Evolutionary conservation across 2,888 invertebrate species (phyloP), one percentile per base, ranked within the genome.

Genomic region (Aleiodes leptofemur): DNA sequence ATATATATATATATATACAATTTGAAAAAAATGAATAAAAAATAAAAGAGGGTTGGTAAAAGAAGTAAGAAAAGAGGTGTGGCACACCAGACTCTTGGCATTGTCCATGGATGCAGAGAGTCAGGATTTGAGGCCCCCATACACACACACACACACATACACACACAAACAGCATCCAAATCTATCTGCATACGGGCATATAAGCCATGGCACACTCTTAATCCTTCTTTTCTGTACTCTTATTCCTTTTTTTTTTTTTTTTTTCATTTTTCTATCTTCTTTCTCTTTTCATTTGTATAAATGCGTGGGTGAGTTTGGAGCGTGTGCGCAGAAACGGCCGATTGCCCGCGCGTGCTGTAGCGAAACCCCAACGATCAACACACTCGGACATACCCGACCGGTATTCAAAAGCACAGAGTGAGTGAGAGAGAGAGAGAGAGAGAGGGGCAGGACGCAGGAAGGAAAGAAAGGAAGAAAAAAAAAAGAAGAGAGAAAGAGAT

Each of bases 31-130:
- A 48, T 59, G 69, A 48, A n/a, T n/a, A n/a, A n/a, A n/a, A n/a
- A n/a, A n/a, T n/a, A n/a, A n/a, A 48, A 14, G 48, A 64, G 66
- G 55, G 70, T 56, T 71, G 56, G 66, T 71, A 66, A 66, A 85
- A 82, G 83, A 84, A 84, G 84, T 64, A 56, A 86, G 86, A 85
- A 86, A 86, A 86, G 86, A 86, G 86, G 86, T 86, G 86, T 86
- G 86, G 86, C 86, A 84, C 23, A 69, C 57, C 80, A 80, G 83
- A 82, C 82, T 84, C 83, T 85, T 53, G 38, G 71, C 75, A 75
- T 74, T 76, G 68, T 78, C 69, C 69, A 70, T 71, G 68, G 38
- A 71, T 59, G 71, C 76, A 73, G 73, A 71, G 77, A 73, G 74
- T 69, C 59, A 43, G 68, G 72, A 69, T 74, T 77, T 48, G 64